phyloP scores from a whole-genome alignment of 2,797 vertebrate species.

The Aeoliscus strigatus region DNA sequence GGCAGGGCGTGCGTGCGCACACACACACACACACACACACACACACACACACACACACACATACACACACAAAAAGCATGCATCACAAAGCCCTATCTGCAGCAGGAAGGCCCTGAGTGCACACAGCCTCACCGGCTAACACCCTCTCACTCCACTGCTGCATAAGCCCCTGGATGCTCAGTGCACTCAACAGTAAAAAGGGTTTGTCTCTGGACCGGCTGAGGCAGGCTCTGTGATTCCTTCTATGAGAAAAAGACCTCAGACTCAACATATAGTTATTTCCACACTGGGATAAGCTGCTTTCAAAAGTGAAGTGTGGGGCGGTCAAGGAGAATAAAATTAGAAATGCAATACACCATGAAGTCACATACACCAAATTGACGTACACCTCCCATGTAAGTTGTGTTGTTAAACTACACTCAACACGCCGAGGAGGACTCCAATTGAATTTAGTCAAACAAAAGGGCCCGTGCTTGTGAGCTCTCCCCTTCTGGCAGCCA shows the following conservation, averaged over 20 bases:
- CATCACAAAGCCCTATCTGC: conserved; percentile 63
- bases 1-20: conserved; percentile 45
- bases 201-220: conserved; percentile 66
- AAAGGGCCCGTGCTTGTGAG: conserved; percentile 52
- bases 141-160: conserved; percentile 54
- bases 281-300: conserved; percentile 44
- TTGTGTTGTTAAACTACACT: conserved; percentile 30
- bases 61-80: conserved; percentile 19
- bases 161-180: conserved; percentile 57
- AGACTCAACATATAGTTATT: conserved; percentile 41
- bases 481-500: conserved; percentile 61
- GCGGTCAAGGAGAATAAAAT: conserved; percentile 36
- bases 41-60: conserved; percentile 24
- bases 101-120: conserved; percentile 53
- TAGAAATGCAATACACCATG: conserved; percentile 38
- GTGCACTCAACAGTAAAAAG: conserved; percentile 70
- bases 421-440: conserved; percentile 53
- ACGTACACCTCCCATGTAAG: conserved; percentile 23
- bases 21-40: conserved; percentile 10
- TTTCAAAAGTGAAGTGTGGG: conserved; percentile 32
- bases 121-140: conserved; percentile 56
- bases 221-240: conserved; percentile 49
- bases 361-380: conserved; percentile 34
- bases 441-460: conserved; percentile 61
- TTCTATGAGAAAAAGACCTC: conserved; percentile 42